A percentile compares a stretch with the other conserved stretches of the same genome.
Evolutionary conservation across 2,797 vertebrate species (phyloP).

Genomic region (Scomberomorus guttatus): DNA sequence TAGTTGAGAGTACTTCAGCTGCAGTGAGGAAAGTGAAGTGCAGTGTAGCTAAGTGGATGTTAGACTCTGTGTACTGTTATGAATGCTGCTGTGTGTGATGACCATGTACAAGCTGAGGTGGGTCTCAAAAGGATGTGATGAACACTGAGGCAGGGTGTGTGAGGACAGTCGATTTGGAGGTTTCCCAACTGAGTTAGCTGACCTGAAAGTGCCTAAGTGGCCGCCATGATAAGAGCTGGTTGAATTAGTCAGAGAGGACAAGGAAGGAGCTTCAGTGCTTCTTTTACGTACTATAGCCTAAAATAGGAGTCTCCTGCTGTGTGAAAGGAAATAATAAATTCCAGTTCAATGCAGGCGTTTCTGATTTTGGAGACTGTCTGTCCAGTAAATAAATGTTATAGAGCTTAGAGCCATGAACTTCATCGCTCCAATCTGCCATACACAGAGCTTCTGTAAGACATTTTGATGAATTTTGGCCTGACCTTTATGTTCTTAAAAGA

Average conservation of each 20-base stretch:
- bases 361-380: neutral
- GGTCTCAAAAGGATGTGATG: neutral
- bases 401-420: no score
- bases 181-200: neutral
- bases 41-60: neutral
- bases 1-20: no score
- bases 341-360: neutral
- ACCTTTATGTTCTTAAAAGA: neutral
- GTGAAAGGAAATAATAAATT: neutral
- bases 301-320: no score
- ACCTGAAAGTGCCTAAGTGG: constrained; percentile 1
- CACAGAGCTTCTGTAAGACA: no score
- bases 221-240: neutral
- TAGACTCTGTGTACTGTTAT: no score
- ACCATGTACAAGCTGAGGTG: neutral
- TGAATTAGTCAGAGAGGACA: neutral
- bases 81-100: neutral
- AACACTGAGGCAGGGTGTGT: neutral
- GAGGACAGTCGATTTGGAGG: neutral
- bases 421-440: no score
- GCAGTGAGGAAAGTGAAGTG: no score
- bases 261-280: neutral
- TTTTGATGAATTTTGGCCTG: no score
- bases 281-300: neutral
- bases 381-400: neutral